Evolutionary conservation across 2,888 invertebrate genomes (phyloP), one percentile per base, ranked within the genome.

Genomic region (Ferdinandea cuprea): DNA sequence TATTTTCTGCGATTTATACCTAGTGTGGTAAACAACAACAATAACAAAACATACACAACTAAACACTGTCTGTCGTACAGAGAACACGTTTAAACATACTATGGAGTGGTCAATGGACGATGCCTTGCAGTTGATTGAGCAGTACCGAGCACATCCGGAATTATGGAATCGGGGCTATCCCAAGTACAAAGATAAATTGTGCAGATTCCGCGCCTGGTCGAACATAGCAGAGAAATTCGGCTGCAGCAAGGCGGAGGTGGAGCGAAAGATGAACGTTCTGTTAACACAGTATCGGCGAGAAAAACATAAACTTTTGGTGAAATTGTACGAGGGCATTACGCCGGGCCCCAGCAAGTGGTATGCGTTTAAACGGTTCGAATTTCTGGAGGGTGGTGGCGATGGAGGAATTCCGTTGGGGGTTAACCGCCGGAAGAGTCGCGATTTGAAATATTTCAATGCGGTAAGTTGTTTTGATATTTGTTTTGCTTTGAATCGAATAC

Each of bases 101-200:
- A 90, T 90, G 90, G 90, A 90, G 87, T 90, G 90, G 90, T 90
- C 90, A 66, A 90, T 90, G 84, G 90, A 90, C 77, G 90, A 90
- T 86, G 90, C 90, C 6, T 79, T 90, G 42, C 89, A 90, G 85
- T 87, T 90, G 13, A 90, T 90, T 80, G 90, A 90, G 87, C 90
- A 90, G 73, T 90, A 90, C 85, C 90, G 89, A 65, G 87, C 88
- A 71, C 90, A 90, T 58, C 89, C 90, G 3, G 90, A 90, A 74
- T 87, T 90, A 25, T 90, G 90, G 90, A 90, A 90, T 86, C 89
- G 90, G 15, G 88, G 89, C 69, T 89, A 90, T 86, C 89, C 90
- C 77, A 90, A 89, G 76, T 90, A 90, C 85, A 90, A 90, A 88
- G 90, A 90, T 50, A 89, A 90, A 68, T 81, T 90, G 79, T 89